phyloP scores from a whole-genome alignment of 1,140 invertebrate genomes.

The Chymomyza costata region DNA sequence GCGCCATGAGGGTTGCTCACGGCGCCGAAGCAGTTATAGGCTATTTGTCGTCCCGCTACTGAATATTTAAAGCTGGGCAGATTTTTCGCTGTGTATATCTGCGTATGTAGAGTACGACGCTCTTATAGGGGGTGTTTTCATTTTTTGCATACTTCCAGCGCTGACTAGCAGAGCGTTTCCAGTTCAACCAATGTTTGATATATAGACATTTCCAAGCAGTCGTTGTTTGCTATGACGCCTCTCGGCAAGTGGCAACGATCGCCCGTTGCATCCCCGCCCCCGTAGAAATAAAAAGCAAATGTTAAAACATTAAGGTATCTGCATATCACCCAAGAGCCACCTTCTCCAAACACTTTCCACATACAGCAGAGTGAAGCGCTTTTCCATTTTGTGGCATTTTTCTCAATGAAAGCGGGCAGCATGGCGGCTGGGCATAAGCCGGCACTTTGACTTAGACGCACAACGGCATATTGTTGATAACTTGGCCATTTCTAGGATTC shows the following conservation, averaged over 20 bases:
- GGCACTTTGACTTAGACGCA: no score
- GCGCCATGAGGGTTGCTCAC: not conserved
- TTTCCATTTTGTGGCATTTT: slow-evolving; percentile 54
- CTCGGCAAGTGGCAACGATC: not conserved
- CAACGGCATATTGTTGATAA: no score
- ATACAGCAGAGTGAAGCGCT: no score
- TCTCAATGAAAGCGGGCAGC: slow-evolving; percentile 70
- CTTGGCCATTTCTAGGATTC: no score
- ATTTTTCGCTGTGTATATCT: slow-evolving; percentile 59
- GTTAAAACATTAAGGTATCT: slow-evolving; percentile 67
- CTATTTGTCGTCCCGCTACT: slow-evolving; percentile 11
- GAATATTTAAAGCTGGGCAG: slow-evolving; percentile 30
- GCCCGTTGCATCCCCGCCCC: not conserved
- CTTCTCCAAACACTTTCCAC: slow-evolving; percentile 3
- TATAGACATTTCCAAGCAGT: slow-evolving; percentile 65
- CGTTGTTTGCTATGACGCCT: slow-evolving; percentile 8
- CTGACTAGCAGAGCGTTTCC: slow-evolving; percentile 13
- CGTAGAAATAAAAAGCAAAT: slow-evolving; percentile 51
- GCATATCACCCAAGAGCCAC: slow-evolving; percentile 44
- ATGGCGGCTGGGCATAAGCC: no score
- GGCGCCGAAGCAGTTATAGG: not conserved
- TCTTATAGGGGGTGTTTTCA: slow-evolving; percentile 48
- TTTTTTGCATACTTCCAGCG: slow-evolving; percentile 23
- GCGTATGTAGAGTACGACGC: not conserved
- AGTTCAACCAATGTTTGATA: slow-evolving; percentile 39